These are phyloP conservation scores for Zoanthus sociatus DNA, from an alignment of 92 coral and sea anemone species.

Conservation along the genomic window DNA sequence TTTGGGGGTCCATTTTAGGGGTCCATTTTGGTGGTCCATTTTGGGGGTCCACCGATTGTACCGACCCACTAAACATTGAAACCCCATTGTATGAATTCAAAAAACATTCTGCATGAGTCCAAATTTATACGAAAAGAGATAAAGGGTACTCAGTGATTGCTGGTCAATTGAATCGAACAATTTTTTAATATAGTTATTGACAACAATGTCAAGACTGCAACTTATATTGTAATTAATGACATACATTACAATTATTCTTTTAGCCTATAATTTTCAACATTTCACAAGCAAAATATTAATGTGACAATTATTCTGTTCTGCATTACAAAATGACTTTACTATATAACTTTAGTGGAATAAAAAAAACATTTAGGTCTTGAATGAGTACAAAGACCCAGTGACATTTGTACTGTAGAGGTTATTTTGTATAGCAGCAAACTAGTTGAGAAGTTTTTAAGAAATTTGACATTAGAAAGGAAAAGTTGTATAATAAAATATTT, in stretches of 20 bases:
- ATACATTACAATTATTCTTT: conserved; percentile 3
- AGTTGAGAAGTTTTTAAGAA: conserved; percentile 8
- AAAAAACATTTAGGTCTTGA: not conserved
- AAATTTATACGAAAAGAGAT: conserved; percentile 2
- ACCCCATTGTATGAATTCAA: conserved; percentile 5
- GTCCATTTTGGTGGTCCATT: no score
- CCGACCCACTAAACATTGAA: no score
- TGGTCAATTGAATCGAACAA: not conserved
- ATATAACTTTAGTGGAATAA: conserved; percentile 3
- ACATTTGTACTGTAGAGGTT: not conserved
- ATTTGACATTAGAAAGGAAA: conserved; percentile 12
- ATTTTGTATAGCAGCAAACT: conserved; percentile 4
- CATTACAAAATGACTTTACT: conserved; percentile 9
- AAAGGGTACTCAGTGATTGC: conserved; percentile 16
- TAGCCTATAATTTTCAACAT: conserved; percentile 15
- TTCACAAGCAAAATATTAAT: not conserved
- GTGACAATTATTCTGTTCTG: conserved; percentile 15
- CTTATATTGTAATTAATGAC: not conserved
- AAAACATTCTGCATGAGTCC: conserved; percentile 16
- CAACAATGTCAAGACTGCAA: conserved; percentile 13
- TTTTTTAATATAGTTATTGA: not conserved
- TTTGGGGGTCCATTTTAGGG: no score
- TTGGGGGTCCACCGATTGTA: no score
- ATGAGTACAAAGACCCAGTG: not conserved
- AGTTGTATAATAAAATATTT: conserved; percentile 3